Evolutionary conservation across 2,113 vertebrate species (phyloP).

Genomic region (Shinisaurus crocodilurus): DNA sequence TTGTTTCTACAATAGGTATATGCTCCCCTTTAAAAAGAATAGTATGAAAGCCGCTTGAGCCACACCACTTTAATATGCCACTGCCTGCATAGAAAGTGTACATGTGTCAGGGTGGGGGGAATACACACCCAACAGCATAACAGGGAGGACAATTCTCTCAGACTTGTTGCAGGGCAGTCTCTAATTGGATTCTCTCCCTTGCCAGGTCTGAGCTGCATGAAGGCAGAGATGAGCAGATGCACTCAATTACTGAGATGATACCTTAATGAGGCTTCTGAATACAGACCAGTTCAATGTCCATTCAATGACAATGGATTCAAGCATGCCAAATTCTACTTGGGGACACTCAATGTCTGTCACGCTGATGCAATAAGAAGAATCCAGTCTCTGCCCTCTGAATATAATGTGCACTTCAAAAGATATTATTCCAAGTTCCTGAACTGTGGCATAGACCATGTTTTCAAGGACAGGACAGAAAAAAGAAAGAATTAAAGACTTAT

Average conservation of each 20-base stretch:
- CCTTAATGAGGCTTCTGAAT: slow-evolving; percentile 26
- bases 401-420: slow-evolving; percentile 5
- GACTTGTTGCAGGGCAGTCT: not conserved
- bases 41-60: not conserved
- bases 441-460: not conserved
- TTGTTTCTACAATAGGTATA: not conserved
- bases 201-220: not conserved
- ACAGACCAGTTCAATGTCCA: slow-evolving; percentile 4
- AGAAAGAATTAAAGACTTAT: not conserved
- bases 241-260: slow-evolving; percentile 21
- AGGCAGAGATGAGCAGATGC: slow-evolving; percentile 10
- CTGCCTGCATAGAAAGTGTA: not conserved
- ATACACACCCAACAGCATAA: not conserved
- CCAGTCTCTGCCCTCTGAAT: not conserved
- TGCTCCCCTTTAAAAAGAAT: not conserved
- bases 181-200: slow-evolving; percentile 1
- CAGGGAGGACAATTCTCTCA: not conserved
- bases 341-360: not conserved
- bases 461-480: not conserved
- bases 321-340: not conserved
- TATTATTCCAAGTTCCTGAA: not conserved
- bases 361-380: not conserved
- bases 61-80: not conserved
- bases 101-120: not conserved
- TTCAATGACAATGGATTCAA: slow-evolving; percentile 6